These are phyloP conservation scores for Gila robusta DNA, from an alignment of 2,797 vertebrate genomes.

Conservation along the genomic window DNA sequence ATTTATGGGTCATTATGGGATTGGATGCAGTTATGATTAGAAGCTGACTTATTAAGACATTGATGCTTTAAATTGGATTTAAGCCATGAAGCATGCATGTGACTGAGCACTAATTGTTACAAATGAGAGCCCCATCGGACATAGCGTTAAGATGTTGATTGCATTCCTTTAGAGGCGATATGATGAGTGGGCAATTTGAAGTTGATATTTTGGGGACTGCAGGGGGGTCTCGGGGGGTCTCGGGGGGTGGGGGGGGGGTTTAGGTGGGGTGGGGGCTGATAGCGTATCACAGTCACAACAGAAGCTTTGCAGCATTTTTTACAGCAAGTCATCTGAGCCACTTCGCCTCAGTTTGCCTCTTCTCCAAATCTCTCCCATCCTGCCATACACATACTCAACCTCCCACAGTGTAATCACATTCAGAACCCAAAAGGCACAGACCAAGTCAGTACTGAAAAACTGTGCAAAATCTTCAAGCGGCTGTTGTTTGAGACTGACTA, in stretches of 20 bases:
- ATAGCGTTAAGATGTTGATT: conserved; percentile 34
- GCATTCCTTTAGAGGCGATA: conserved; percentile 25
- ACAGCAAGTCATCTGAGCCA: conserved; percentile 20
- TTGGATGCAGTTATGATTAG: conserved; percentile 73
- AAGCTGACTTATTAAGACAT: conserved; percentile 60
- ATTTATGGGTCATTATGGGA: conserved; percentile 78
- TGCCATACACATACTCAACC: conserved; percentile 32
- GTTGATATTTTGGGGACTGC: not conserved
- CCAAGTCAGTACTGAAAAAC: conserved; percentile 20
- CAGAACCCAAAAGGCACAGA: conserved; percentile 35
- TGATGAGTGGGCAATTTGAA: not conserved
- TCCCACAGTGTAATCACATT: conserved; percentile 45
- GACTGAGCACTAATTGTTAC: conserved; percentile 48
- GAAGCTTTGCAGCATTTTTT: conserved; percentile 44
- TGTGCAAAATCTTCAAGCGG: not conserved
- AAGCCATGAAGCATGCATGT: conserved; percentile 48
- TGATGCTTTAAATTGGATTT: conserved; percentile 56
- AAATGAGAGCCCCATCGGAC: conserved; percentile 19
- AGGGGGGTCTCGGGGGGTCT: too few species aligned
- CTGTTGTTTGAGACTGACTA: conserved; percentile 9
- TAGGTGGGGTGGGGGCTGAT: not conserved
- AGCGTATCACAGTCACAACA: conserved; percentile 16
- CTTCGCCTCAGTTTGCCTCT: conserved; percentile 17
- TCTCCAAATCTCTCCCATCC: conserved; percentile 1
- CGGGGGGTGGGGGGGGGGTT: too few species aligned